Percentiles rank a stretch among this genome's conserved stretches.
Evolutionary conservation across 2,888 invertebrate genomes (phyloP).

Genomic region (Drosophila mayaguana): DNA sequence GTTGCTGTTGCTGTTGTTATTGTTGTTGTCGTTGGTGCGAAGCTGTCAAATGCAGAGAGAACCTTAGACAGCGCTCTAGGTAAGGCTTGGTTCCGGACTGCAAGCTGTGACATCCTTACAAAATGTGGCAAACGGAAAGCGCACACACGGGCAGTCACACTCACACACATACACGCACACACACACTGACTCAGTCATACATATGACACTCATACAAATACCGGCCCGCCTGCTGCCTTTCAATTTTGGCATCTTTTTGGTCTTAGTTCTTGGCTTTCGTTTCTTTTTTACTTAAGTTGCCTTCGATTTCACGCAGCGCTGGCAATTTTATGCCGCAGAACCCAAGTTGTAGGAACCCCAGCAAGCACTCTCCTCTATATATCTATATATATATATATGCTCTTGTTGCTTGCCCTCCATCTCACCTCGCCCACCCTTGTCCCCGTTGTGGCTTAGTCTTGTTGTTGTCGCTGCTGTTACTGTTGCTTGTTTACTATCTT

Average conservation of each 20-base stretch:
- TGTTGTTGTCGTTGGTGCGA: constrained; percentile 58
- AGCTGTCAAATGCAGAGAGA: constrained; percentile 77
- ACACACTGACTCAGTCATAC: neutral
- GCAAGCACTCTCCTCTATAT: neutral
- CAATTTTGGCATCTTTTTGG: constrained; percentile 74
- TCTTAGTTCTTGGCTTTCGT: constrained; percentile 71
- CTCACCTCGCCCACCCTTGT: neutral
- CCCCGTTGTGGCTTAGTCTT: constrained; percentile 53
- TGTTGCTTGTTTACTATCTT: constrained; percentile 65
- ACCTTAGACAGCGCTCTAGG: constrained; percentile 62
- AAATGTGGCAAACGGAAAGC: constrained; percentile 67
- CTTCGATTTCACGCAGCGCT: constrained; percentile 80
- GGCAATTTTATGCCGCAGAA: constrained; percentile 71
- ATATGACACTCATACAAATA: constrained; percentile 28
- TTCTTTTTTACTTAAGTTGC: constrained; percentile 66
- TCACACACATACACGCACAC: neutral
- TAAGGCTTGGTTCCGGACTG: constrained; percentile 62
- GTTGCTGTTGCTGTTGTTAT: constrained; percentile 34
- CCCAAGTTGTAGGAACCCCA: constrained; percentile 18
- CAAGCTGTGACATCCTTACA: constrained; percentile 75
- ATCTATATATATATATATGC: neutral
- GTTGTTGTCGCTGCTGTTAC: constrained; percentile 52
- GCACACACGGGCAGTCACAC: constrained; percentile 31
- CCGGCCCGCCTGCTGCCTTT: constrained; percentile 55
- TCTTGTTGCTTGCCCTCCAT: neutral